Base-by-base conservation (phyloP, 2,797 vertebrate species). In the Fringilla coelebs region DNA sequence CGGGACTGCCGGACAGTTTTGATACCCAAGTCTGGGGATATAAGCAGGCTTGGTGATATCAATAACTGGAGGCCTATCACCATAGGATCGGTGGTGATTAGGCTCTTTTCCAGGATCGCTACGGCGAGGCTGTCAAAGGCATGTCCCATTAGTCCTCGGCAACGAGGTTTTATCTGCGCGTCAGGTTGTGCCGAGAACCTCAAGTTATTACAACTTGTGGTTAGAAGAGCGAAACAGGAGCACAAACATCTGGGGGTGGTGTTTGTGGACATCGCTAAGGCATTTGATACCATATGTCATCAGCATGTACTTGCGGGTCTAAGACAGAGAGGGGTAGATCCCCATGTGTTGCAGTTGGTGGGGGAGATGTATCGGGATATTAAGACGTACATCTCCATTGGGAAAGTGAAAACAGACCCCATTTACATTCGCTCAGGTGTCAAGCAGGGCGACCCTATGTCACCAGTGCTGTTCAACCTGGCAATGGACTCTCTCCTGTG, bases 331-430 rank as follows among this genome's bases (percentile, higher is more conserved):
- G 29, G 19, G 21, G 14, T 63, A 11, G 28, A 63, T 16, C 15
- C 61, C 4, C 21, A 24, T 5, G 0, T 46, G 6, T 9, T 26
- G 1, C 14, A 43, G 11, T 10, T 43, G 8, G 15, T 43, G 2
- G 16, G 21, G 3, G 8, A 63, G 5, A 63, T 24, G 10, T 32
- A 32, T 14, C 4, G 22, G 1, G 17, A 24, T 6, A 24, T 32
- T 10, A 9, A 11, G 7, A 63, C 3, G 6, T 43, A 12, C 20
- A 32, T 61, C 29, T 51, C 49, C 28, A 11, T 51, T 11, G 5
- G 7, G 19, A 28, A 13, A 12, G 32, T n/a, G 13, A 22, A 5
- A 9, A 40, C 26, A 13, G 26, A 19, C 9, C 38, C 26, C 4
- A 61, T 61, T 16, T 22, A 41, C 9, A 29, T 51, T 18, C 10